phyloP scores from a whole-genome alignment of 2,888 invertebrate genomes.

The Stenodema calcarata region DNA sequence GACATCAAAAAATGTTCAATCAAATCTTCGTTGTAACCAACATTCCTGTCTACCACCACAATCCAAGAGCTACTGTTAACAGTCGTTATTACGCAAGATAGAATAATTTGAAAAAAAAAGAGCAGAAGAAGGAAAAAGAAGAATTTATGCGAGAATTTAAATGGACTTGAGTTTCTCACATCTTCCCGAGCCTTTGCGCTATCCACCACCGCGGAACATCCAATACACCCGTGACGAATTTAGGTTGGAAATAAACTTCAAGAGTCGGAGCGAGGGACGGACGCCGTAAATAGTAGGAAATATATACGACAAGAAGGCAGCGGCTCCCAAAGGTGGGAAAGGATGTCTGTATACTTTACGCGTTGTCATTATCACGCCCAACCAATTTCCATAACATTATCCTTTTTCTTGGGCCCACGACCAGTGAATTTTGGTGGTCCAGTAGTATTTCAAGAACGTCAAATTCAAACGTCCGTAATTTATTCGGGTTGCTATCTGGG shows the following conservation, averaged over 20 bases:
- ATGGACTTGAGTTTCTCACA: background rate
- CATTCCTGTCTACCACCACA: too few relatives aligned
- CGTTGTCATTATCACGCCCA: constrained; percentile 23
- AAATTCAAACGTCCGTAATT: background rate
- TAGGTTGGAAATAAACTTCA: constrained; percentile 10
- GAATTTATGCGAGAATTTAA: background rate
- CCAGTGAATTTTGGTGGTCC: background rate
- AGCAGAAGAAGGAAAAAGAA: too few relatives aligned
- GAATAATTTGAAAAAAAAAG: too few relatives aligned
- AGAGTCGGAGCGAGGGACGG: background rate
- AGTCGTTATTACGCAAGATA: too few relatives aligned
- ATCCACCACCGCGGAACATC: background rate
- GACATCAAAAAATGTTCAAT: too few relatives aligned
- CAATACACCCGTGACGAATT: constrained; percentile 7
- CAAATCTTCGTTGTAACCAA: too few relatives aligned
- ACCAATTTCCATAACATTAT: constrained; percentile 37
- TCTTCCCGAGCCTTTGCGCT: background rate
- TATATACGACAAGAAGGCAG: background rate
- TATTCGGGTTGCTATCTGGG: too few relatives aligned
- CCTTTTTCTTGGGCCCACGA: background rate
- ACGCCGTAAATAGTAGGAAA: constrained; percentile 13
- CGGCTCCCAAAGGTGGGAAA: background rate
- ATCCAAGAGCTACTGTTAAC: too few relatives aligned
- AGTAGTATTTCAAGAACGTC: background rate
- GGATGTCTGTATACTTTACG: constrained; percentile 10